Percentiles rank a stretch among this genome's conserved stretches.
Conservation (phyloP, 2,113 vertebrate species). For the Chaetops frenatus region DNA sequence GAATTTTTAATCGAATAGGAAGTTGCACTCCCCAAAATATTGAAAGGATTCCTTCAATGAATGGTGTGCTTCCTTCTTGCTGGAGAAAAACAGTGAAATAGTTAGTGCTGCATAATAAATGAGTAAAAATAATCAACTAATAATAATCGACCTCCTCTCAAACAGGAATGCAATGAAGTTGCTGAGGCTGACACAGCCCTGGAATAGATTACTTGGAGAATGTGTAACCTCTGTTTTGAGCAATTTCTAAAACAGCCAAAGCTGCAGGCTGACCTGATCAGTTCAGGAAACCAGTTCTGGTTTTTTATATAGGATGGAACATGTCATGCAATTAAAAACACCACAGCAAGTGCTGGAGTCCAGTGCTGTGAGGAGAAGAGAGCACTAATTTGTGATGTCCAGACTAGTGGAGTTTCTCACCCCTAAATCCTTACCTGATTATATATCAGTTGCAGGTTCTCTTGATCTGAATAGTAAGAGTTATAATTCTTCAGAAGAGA, state of each 20-base stretch:
- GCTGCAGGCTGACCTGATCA: neutral
- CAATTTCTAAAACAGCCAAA: neutral
- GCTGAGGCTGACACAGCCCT: neutral
- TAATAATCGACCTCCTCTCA: neutral
- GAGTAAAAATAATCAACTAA: neutral
- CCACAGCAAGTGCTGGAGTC: neutral
- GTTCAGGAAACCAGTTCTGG: neutral
- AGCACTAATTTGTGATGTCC: neutral
- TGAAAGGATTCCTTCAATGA: constrained; percentile 83
- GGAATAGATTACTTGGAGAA: neutral
- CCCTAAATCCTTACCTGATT: constrained; percentile 60
- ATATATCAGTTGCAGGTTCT: constrained; percentile 70
- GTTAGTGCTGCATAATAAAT: neutral
- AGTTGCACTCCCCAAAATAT: constrained; percentile 87
- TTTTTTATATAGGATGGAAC: neutral
- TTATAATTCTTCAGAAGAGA: constrained; percentile 74
- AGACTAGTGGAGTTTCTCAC: neutral
- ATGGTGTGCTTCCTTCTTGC: constrained; percentile 66
- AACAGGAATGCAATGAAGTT: neutral
- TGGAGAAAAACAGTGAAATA: neutral
- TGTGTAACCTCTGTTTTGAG: neutral
- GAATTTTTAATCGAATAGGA: constrained; percentile 89
- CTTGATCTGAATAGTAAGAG: constrained; percentile 72
- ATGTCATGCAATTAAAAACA: neutral
- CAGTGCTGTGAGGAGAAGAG: neutral